Conservation (phyloP, 2,888 invertebrate genomes). For the Iphiclides podalirius region DNA sequence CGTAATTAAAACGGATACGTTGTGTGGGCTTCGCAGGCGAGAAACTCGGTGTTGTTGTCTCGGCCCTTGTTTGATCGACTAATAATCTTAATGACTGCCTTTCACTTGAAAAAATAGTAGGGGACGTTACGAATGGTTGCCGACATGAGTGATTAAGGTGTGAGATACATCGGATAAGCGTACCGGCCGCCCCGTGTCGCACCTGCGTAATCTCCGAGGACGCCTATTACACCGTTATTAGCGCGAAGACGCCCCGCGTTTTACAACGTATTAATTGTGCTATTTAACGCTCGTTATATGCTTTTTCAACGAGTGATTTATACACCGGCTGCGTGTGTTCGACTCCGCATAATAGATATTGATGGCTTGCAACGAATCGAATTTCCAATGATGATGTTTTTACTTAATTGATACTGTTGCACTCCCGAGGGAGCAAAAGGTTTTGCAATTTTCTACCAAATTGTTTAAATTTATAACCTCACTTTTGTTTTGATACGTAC, state of each 20-base stretch:
- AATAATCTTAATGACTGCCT: conserved; percentile 12
- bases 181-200: conserved; percentile 39
- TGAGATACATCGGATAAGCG: conserved; percentile 51
- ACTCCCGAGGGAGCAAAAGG: too few relatives aligned
- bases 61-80: not conserved
- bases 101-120: conserved; percentile 30
- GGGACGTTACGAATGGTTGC: conserved; percentile 55
- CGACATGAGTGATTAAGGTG: conserved; percentile 59
- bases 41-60: not conserved
- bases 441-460: too few relatives aligned
- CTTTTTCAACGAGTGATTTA: conserved; percentile 8
- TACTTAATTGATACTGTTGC: too few relatives aligned
- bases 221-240: conserved; percentile 64
- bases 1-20: not conserved
- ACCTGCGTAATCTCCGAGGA: conserved; percentile 59
- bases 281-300: conserved; percentile 62
- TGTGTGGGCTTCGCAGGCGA: not conserved
- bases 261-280: conserved; percentile 66
- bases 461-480: too few relatives aligned
- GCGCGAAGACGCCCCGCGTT: conserved; percentile 55
- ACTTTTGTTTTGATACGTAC: too few relatives aligned
- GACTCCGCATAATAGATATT: conserved; percentile 1
- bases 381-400: not conserved
- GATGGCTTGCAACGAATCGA: not conserved
- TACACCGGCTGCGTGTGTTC: conserved; percentile 4